Percentiles rank a stretch among this genome's conserved stretches.
These are phyloP conservation scores for Marmota monax DNA, from an alignment of 2,113 vertebrate species.

Conservation along the genomic window DNA sequence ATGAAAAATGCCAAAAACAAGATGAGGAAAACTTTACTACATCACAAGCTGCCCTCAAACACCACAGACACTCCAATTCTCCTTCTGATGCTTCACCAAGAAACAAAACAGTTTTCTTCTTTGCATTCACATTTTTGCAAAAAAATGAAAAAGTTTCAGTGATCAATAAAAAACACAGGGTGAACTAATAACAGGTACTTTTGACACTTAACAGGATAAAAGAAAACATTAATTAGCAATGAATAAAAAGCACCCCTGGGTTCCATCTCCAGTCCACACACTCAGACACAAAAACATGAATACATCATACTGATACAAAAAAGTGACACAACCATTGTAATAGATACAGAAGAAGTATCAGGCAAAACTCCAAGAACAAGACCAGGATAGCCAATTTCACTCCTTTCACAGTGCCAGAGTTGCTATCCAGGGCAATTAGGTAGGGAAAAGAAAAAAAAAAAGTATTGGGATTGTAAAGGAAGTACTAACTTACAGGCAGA, in stretches of 20 bases:
- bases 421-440: too few species aligned
- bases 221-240: not conserved
- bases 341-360: not conserved
- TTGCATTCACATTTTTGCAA: not conserved
- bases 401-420: too few species aligned
- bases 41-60: not conserved
- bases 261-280: too few species aligned
- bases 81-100: not conserved
- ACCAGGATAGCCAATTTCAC: too few species aligned
- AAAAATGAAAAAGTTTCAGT: too few species aligned
- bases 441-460: too few species aligned
- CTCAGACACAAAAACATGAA: too few species aligned
- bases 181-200: not conserved
- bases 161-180: not conserved
- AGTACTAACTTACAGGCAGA: too few species aligned
- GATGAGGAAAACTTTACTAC: not conserved
- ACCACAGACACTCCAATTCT: too few species aligned
- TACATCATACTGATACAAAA: too few species aligned
- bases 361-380: not conserved
- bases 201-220: not conserved
- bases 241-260: not conserved
- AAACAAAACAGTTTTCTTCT: not conserved
- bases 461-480: too few species aligned
- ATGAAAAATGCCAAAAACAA: not conserved
- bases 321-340: too few species aligned